Evolutionary conservation across 1,140 invertebrate species (phyloP), one percentile per base, ranked within the genome.

Genomic region (Lordiphosa mommai): DNA sequence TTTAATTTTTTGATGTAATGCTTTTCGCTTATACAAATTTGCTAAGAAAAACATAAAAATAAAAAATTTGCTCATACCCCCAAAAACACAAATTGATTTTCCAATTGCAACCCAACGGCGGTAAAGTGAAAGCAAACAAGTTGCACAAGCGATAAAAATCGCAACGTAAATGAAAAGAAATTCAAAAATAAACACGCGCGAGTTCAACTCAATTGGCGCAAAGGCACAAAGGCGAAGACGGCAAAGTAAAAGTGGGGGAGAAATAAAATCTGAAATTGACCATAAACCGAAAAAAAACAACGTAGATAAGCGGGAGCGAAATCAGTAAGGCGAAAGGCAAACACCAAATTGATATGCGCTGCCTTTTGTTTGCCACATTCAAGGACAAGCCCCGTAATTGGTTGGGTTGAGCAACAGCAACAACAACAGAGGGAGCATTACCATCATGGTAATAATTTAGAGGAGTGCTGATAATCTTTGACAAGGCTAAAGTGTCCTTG

Each of bases 281-380:
- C 61, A 76, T 77, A 61, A 76, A 72, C 17, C 17, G 55, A 61
- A 71, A 52, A 41, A 36, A 38, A 36, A 40, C 29, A 46, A 33
- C 55, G 56, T 67, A 76, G 72, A 67, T 59, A 67, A 67, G 67
- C 46, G 29, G 9, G 29, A 68, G 70, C 47, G 55, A 49, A 43
- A 53, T 23, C 36, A 49, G 17, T 44, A 48, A 59, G 49, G 51
- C 49, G 59, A 51, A 77, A 72, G 67, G 72, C 64, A 49, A 76
- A 77, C 72, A 67, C 49, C 53, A 76, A 76, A 77, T 76, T 77
- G 67, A 76, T 76, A 77, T 67, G 72, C 49, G 72, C 23, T 61
- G 44, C 67, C 67, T 66, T 74, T 76, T 50, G 60, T 65, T 58
- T 74, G 9, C 14, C 29, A 3, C 14, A 13, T 23, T 58, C 52